phyloP scores from a whole-genome alignment of 2,797 vertebrate species.

The Microcaecilia unicolor region DNA sequence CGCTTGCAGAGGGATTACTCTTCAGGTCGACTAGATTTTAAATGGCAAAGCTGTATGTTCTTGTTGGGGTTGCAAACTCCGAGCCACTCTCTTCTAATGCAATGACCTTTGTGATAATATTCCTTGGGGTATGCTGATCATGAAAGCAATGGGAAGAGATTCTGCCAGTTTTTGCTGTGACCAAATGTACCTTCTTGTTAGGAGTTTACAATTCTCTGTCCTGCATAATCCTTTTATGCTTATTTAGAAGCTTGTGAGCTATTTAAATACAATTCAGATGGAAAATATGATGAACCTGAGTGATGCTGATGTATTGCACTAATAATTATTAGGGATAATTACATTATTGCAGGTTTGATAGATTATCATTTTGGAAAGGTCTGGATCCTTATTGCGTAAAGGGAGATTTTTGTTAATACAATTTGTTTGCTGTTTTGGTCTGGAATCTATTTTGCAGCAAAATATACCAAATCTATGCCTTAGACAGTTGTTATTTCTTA shows the following conservation, averaged over 20 bases:
- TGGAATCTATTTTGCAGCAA: too few species aligned
- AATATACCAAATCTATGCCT: too few species aligned
- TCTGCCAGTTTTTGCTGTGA: background rate
- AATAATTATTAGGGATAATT: constrained; percentile 5
- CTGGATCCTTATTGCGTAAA: background rate
- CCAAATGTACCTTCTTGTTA: constrained; percentile 1
- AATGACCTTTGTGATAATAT: constrained; percentile 63
- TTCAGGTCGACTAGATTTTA: constrained; percentile 52
- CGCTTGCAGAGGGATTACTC: constrained; percentile 52
- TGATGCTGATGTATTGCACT: background rate
- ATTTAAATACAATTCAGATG: constrained; percentile 3
- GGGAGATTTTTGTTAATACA: background rate
- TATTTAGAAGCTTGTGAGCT: background rate
- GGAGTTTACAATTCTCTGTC: constrained; percentile 3
- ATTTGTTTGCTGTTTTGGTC: too few species aligned
- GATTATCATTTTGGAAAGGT: background rate
- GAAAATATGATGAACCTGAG: background rate
- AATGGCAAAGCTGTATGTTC: constrained; percentile 55
- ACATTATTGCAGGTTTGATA: constrained; percentile 5
- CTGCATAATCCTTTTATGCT: background rate
- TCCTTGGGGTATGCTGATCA: constrained; percentile 33
- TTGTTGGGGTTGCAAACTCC: constrained; percentile 21
- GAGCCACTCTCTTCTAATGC: constrained; percentile 40
- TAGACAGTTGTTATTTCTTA: too few species aligned
- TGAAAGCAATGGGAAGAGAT: constrained; percentile 16